Percentiles rank a stretch among this genome's conserved stretches.
These are phyloP conservation scores for Rhorus exstirpatorius DNA, from an alignment of 2,888 invertebrate species.

Conservation along the genomic window DNA sequence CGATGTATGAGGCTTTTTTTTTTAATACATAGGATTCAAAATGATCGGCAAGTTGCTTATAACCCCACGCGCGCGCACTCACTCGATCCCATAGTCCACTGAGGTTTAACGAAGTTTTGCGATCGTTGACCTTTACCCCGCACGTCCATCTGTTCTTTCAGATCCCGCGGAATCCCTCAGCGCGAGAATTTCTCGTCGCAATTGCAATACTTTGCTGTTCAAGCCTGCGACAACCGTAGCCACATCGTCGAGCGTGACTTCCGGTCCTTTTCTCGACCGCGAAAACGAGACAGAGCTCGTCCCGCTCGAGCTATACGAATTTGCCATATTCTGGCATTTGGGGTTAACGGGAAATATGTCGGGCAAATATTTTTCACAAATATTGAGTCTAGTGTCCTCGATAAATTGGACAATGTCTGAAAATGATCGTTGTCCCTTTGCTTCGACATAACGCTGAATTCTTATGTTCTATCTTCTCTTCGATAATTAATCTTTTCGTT, in stretches of 20 bases:
- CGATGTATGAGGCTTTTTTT: too few relatives aligned
- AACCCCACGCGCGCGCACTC: conserved; percentile 47
- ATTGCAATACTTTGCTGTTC: conserved; percentile 67
- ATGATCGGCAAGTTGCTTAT: neutral
- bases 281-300: conserved; percentile 19
- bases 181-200: conserved; percentile 66
- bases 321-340: conserved; percentile 35
- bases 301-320: conserved; percentile 22
- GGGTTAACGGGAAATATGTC: neutral
- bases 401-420: conserved; percentile 9
- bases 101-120: conserved; percentile 52
- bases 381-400: neutral
- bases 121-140: conserved; percentile 66
- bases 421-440: neutral
- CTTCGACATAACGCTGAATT: conserved; percentile 42
- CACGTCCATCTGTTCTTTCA: conserved; percentile 30
- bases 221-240: conserved; percentile 63
- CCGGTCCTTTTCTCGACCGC: conserved; percentile 33
- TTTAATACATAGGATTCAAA: neutral
- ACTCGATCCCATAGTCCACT: conserved; percentile 55
- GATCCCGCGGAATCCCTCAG: conserved; percentile 52
- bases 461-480: neutral
- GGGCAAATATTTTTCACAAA: neutral
- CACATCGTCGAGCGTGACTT: conserved; percentile 68
- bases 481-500: conserved; percentile 7